Evolutionary conservation across 2,888 invertebrate species (phyloP), one percentile per base, ranked within the genome.

Genomic region (Ceriagrion tenellum): DNA sequence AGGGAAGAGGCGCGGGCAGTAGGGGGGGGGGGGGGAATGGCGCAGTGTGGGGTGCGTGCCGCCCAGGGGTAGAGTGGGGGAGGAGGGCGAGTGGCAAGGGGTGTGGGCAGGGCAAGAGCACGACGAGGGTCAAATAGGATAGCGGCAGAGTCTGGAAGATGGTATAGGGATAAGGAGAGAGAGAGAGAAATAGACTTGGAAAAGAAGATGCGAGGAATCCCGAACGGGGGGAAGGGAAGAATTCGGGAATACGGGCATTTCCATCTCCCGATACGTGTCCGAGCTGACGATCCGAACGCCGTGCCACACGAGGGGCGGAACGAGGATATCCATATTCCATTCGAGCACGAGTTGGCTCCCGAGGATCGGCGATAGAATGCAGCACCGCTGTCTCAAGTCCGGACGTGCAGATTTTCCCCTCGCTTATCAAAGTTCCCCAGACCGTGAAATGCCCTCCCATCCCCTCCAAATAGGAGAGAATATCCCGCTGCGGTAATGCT

Each of bases 1-100:
- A 96, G 89, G 63, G 59, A 56, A 89, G 95, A 55, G 18, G 89
- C 47, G 69, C 30, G 95, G 30, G 96, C 96, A 96, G 96, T 96
- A 96, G 26, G 74, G 93, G 89, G 88, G 26, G 95, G 63, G 18
- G 95, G 35, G 55, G 91, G 63, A 74, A 89, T 30, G 95, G 81
- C 55, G 35, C 63, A 91, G 47, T 47, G 8, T 47, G 47, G 47
- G 47, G 47, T 47, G 47, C 47, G 91, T 90, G 90, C 95, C 56
- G 55, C 56, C 88, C 30, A 69, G 55, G 88, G 69, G 95, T 8
- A 47, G 47, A 47, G 47, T 47, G 88, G 90, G 95, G 95, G 95
- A 95, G 69, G 95, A 47, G 89, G 93, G 55, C 95, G 95, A 95
- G 95, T 16, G 93, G 56, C 95, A 95, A 95, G 91, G 16, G 93